These are phyloP conservation scores for Lottia gigantea DNA, from an alignment of 2,888 invertebrate genomes.

Conservation along the genomic window DNA sequence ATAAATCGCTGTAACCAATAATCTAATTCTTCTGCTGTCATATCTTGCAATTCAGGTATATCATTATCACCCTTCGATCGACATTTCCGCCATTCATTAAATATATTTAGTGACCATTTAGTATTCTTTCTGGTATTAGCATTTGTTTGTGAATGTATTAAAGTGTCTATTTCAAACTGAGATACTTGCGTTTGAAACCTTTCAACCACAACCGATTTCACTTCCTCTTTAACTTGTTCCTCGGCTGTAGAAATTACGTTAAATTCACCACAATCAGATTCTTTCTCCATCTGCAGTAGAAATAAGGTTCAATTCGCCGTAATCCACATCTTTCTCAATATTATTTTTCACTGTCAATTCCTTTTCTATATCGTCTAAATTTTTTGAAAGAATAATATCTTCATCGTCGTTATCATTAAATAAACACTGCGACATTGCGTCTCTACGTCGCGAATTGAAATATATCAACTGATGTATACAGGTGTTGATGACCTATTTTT, in stretches of 20 bases:
- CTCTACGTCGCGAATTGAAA: not conserved
- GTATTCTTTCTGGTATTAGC: too few relatives aligned
- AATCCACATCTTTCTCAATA: not conserved
- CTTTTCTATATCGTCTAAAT: conserved; percentile 1
- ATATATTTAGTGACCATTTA: not conserved
- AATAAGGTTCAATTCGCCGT: too few relatives aligned
- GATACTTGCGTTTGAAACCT: not conserved
- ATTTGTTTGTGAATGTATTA: not conserved
- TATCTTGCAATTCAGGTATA: conserved; percentile 1
- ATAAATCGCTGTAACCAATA: not conserved
- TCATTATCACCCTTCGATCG: not conserved
- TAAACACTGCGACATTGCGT: too few relatives aligned
- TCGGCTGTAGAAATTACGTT: too few relatives aligned
- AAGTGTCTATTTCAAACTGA: not conserved
- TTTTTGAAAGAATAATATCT: not conserved
- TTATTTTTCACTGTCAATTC: not conserved
- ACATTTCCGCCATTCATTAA: not conserved
- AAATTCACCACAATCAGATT: too few relatives aligned
- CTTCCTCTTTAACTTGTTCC: conserved; percentile 3
- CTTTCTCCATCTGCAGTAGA: too few relatives aligned
- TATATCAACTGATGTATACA: conserved; percentile 1
- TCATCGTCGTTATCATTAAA: too few relatives aligned
- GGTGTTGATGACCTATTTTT: not conserved
- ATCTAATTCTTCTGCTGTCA: conserved; percentile 1
- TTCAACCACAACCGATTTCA: conserved; percentile 4